Conservation (phyloP, 2,797 vertebrate species). For the Lateolabrax maculatus region DNA sequence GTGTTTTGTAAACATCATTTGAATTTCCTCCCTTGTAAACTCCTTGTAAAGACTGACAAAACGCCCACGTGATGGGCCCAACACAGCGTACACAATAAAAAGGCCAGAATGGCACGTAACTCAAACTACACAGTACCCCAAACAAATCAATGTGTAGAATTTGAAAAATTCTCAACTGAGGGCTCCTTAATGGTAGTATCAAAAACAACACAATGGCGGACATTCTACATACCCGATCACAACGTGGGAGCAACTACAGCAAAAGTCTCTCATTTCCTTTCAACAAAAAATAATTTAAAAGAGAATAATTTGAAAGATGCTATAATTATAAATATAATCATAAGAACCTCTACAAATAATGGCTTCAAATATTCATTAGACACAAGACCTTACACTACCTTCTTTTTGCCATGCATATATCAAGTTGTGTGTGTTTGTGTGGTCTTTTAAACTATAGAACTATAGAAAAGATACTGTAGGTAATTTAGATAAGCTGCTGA, state of each 20-base stretch:
- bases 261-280: no score
- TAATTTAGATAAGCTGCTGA: neutral
- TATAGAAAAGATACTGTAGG: no score
- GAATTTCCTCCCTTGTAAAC: no score
- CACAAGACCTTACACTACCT: neutral
- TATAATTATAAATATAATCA: neutral
- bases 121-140: neutral
- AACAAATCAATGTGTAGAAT: no score
- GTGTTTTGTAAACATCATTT: neutral
- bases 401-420: no score
- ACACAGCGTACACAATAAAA: no score
- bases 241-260: neutral
- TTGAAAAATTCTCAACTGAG: neutral
- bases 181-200: neutral
- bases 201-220: neutral
- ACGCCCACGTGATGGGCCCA: no score
- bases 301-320: no score
- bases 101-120: neutral
- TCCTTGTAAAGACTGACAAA: no score
- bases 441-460: no score
- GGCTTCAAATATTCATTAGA: neutral
- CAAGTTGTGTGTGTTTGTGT: no score
- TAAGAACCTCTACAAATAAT: neutral
- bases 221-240: neutral
- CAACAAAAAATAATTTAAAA: no score